phyloP scores from a whole-genome alignment of 2,797 vertebrate species.

The Catharus ustulatus region DNA sequence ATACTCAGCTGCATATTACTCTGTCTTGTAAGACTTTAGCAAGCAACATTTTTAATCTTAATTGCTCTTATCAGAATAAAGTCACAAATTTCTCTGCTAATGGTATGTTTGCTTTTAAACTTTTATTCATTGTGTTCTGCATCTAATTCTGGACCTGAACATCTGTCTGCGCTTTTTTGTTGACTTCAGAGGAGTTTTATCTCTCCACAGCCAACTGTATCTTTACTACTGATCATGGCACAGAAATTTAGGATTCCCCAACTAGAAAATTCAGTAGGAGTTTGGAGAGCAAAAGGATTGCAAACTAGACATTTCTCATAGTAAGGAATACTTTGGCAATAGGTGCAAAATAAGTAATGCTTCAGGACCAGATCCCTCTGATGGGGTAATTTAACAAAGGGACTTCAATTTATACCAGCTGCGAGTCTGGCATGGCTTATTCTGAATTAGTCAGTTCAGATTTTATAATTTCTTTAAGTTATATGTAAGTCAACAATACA shows the following conservation, averaged over 20 bases:
- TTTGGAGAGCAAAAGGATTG: neutral
- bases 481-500: neutral
- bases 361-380: neutral
- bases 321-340: neutral
- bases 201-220: neutral
- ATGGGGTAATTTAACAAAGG: neutral
- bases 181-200: neutral
- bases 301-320: neutral
- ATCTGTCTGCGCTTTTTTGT: neutral
- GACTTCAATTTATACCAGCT: neutral
- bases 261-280: neutral
- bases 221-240: neutral
- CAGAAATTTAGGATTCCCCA: neutral
- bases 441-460: neutral
- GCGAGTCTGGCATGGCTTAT: neutral
- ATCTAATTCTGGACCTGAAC: neutral
- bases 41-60: neutral
- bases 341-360: neutral
- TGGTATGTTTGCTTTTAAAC: neutral
- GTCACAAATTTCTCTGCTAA: neutral
- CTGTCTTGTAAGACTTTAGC: neutral
- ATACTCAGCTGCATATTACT: neutral
- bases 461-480: neutral
- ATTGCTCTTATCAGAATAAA: conserved; percentile 11
- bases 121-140: neutral